Evolutionary conservation across 2,888 invertebrate species (phyloP), one percentile per base, ranked within the genome.

Genomic region (Phortica okadai): DNA sequence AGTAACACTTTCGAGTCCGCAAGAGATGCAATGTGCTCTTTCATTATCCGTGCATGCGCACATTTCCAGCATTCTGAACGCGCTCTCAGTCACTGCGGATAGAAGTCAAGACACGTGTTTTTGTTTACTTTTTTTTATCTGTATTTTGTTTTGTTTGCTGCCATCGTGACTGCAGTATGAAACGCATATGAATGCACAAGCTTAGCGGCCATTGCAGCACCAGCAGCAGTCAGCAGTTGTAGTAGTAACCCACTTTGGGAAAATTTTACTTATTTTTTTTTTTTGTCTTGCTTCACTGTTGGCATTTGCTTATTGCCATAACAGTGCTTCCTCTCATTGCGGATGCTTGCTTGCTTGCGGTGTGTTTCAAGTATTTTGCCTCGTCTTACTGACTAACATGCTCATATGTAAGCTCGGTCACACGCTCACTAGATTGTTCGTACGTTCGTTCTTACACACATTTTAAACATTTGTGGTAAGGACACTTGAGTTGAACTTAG

Each of bases 111-210:
- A 79, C 85, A 85, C 85, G 85, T 85, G 85, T 87, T 87, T 85
- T 85, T 85, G 85, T 85, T 85, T 85, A 85, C 85, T 80, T 87
- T 84, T 83, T 84, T 79, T 79, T 81, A 82, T 82, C 84, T 85
- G 80, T 74, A 70, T 75, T 66, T 42, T 66, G 50, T 50, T 50
- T 50, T 50, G 50, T 50, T 50, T 50, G 14, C 10, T 50, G 50
- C 3, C 16, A 64, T 64, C 14, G 11, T 62, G 62, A 62, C 62
- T 64, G 44, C 66, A 41, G 42, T 42, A 66, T 41, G 21, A 42
- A 41, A 16, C 21, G 64, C 64, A 16, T 21, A 14, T 67, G 67
- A n/a, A 44, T 64, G n/a, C 14, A 59, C n/a, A 59, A 41, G 67
- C 67, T n/a, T n/a, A 59, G 77, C 74, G 64, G 58, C 75, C 77